Percentiles rank a stretch among this genome's conserved stretches.
phyloP scores from a whole-genome alignment of 2,113 vertebrate species.

The Neodontobutis hainanensis region DNA sequence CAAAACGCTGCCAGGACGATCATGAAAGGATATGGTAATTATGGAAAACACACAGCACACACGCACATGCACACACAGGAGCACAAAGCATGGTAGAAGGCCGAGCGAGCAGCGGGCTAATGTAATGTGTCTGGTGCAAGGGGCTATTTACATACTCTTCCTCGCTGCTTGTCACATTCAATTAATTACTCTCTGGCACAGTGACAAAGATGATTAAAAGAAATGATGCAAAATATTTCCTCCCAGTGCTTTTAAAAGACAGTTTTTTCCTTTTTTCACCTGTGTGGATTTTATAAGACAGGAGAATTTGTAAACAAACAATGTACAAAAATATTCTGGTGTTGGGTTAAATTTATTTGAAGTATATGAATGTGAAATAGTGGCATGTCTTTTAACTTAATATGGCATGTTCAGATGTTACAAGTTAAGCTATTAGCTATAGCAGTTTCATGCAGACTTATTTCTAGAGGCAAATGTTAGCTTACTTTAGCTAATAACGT shows the following conservation, averaged over 20 bases:
- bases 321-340: too few relatives aligned
- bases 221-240: slow-evolving; percentile 55
- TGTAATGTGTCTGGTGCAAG: slow-evolving; percentile 63
- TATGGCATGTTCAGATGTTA: too few relatives aligned
- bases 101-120: slow-evolving; percentile 46
- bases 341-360: too few relatives aligned
- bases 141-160: slow-evolving; percentile 72
- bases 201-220: slow-evolving; percentile 73
- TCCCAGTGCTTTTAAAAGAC: slow-evolving; percentile 28
- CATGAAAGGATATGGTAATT: slow-evolving; percentile 78
- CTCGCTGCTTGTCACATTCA: slow-evolving; percentile 70
- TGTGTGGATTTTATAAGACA: too few relatives aligned
- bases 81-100: slow-evolving; percentile 27
- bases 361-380: too few relatives aligned
- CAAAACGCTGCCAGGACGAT: slow-evolving; percentile 61
- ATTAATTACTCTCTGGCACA: slow-evolving; percentile 71
- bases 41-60: slow-evolving; percentile 51
- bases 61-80: slow-evolving; percentile 32
- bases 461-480: too few relatives aligned
- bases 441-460: too few relatives aligned
- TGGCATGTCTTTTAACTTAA: too few relatives aligned
- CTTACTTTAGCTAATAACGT: too few relatives aligned
- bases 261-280: background rate
- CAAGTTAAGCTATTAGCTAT: too few relatives aligned
- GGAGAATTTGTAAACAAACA: too few relatives aligned